A percentile compares a stretch with the other conserved stretches of the same genome.
These are phyloP conservation scores for Eilema sororculum DNA, from an alignment of 2,888 invertebrate genomes.

Conservation along the genomic window DNA sequence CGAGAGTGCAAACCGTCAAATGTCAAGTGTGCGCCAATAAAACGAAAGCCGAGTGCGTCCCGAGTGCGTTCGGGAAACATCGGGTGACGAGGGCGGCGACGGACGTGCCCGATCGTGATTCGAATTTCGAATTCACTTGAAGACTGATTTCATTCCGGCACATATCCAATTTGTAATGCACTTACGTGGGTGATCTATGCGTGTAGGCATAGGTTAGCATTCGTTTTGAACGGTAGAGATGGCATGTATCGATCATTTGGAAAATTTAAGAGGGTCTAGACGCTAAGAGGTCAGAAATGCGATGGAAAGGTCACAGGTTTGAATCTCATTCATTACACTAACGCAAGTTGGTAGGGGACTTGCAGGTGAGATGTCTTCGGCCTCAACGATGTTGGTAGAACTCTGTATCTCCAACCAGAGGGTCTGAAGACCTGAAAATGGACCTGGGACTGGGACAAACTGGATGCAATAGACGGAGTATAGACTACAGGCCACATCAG, in stretches of 20 bases:
- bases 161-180: slow-evolving; percentile 43
- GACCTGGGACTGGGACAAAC: no score
- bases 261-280: not conserved
- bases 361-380: no score
- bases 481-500: no score
- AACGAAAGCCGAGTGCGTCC: slow-evolving; percentile 43
- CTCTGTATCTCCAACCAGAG: no score
- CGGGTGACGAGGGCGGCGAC: slow-evolving; percentile 53
- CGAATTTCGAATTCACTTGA: slow-evolving; percentile 59
- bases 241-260: not conserved
- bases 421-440: no score
- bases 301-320: no score
- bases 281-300: no score
- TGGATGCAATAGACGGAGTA: no score
- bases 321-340: no score
- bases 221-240: not conserved
- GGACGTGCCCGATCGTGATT: slow-evolving; percentile 63
- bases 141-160: slow-evolving; percentile 53
- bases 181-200: slow-evolving; percentile 20
- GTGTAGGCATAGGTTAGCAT: slow-evolving; percentile 1
- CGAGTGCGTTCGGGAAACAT: slow-evolving; percentile 48
- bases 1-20: slow-evolving; percentile 42
- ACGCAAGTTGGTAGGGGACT: no score
- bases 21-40: slow-evolving; percentile 67
- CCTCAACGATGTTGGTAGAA: no score